Evolutionary conservation across 2,797 vertebrate species (phyloP).

Genomic region (Brachyrhaphis roseni): DNA sequence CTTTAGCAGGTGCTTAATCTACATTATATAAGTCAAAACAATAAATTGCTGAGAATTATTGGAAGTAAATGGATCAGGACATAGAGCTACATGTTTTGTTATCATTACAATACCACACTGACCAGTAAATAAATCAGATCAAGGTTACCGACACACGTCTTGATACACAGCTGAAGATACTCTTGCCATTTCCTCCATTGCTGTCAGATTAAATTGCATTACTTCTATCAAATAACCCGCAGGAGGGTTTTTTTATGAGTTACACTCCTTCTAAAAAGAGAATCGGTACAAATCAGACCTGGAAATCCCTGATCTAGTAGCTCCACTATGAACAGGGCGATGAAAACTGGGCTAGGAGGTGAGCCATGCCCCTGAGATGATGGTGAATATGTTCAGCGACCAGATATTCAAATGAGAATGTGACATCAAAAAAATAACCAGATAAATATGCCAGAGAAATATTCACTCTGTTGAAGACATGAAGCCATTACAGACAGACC

Average conservation of each 20-base stretch:
- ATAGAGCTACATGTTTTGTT: not conserved
- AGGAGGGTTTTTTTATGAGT: not conserved
- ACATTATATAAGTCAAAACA: not conserved
- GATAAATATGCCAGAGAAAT: not conserved
- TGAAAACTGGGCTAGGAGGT: constrained; percentile 41
- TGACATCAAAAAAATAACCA: not conserved
- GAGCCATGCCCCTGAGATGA: constrained; percentile 71
- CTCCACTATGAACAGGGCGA: constrained; percentile 13
- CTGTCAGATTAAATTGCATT: not conserved
- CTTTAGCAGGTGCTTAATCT: not conserved
- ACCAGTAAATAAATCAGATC: not conserved
- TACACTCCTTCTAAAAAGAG: not conserved
- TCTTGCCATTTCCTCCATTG: not conserved
- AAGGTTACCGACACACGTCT: not conserved
- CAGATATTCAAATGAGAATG: constrained; percentile 11
- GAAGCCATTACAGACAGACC: not conserved
- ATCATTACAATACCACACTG: not conserved
- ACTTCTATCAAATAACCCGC: not conserved
- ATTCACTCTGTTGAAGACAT: not conserved
- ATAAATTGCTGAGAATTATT: not conserved
- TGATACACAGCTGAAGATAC: not conserved
- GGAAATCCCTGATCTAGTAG: not conserved
- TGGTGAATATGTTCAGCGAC: constrained; percentile 60
- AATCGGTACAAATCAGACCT: not conserved
- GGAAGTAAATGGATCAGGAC: not conserved